phyloP scores from a whole-genome alignment of 2,888 invertebrate species.

The Pandemis cinnamomeana region DNA sequence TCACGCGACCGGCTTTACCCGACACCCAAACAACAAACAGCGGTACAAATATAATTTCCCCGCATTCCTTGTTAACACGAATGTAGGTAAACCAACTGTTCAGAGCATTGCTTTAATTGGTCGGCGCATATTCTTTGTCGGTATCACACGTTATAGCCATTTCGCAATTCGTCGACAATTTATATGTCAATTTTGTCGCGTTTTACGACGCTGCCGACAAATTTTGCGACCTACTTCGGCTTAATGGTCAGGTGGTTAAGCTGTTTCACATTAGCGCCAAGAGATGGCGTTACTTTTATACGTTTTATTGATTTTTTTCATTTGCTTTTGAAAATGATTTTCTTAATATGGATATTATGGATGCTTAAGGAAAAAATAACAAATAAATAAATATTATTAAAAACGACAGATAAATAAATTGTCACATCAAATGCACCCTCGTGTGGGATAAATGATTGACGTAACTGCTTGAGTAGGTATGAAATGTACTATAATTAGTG shows the following conservation, averaged over 20 bases:
- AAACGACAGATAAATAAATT: too few species aligned
- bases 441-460: too few species aligned
- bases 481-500: too few species aligned
- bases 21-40: background rate
- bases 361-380: too few species aligned
- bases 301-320: background rate
- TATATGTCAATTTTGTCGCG: conserved; percentile 16
- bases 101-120: conserved; percentile 56
- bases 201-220: conserved; percentile 13
- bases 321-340: too few species aligned
- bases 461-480: too few species aligned
- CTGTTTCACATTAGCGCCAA: background rate
- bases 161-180: conserved; percentile 7
- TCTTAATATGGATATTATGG: too few species aligned
- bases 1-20: background rate
- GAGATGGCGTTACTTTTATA: conserved; percentile 9
- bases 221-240: conserved; percentile 17
- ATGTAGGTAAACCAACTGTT: conserved; percentile 40
- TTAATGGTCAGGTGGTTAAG: conserved; percentile 2
- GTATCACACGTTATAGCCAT: conserved; percentile 5
- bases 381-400: too few species aligned
- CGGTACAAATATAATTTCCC: conserved; percentile 13
- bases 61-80: conserved; percentile 33
- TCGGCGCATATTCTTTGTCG: conserved; percentile 50
- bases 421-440: too few species aligned